Percentiles rank a stretch among this genome's conserved stretches.
These are phyloP conservation scores for Osedax fenrisi DNA, from an alignment of 2,888 invertebrate genomes.

Conservation along the genomic window DNA sequence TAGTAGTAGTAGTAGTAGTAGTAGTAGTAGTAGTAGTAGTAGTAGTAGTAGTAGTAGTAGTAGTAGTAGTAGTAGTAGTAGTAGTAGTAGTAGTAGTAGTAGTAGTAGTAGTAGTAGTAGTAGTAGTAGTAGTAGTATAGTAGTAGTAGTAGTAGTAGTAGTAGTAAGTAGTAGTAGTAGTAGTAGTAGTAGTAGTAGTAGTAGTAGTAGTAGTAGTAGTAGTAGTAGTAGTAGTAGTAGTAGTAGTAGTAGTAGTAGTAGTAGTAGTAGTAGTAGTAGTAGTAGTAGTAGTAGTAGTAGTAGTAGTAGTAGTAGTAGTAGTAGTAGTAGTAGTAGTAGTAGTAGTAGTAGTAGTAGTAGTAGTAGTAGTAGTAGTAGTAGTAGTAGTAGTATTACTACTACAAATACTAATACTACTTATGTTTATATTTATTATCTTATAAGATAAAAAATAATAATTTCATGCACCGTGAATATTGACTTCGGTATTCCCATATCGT, in stretches of 20 bases:
- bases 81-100: slow-evolving; percentile 25
- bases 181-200: slow-evolving; percentile 32
- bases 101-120: slow-evolving; percentile 27
- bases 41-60: slow-evolving; percentile 28
- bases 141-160: too few relatives aligned
- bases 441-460: too few relatives aligned
- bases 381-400: slow-evolving; percentile 7
- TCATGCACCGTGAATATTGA: too few relatives aligned
- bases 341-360: slow-evolving; percentile 33
- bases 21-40: slow-evolving; percentile 25
- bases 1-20: slow-evolving; percentile 20
- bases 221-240: slow-evolving; percentile 29
- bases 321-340: slow-evolving; percentile 30
- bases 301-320: slow-evolving; percentile 33
- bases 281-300: slow-evolving; percentile 32
- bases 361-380: slow-evolving; percentile 27
- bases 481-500: too few relatives aligned
- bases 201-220: slow-evolving; percentile 28
- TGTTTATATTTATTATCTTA: too few relatives aligned
- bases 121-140: too few relatives aligned
- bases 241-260: slow-evolving; percentile 32
- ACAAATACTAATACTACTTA: slow-evolving; percentile 40
- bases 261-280: slow-evolving; percentile 33
- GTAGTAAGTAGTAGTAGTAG: too few relatives aligned
- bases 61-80: slow-evolving; percentile 22